Evolutionary conservation across 2,113 vertebrate genomes (phyloP).

Genomic region (Madoqua kirkii): DNA sequence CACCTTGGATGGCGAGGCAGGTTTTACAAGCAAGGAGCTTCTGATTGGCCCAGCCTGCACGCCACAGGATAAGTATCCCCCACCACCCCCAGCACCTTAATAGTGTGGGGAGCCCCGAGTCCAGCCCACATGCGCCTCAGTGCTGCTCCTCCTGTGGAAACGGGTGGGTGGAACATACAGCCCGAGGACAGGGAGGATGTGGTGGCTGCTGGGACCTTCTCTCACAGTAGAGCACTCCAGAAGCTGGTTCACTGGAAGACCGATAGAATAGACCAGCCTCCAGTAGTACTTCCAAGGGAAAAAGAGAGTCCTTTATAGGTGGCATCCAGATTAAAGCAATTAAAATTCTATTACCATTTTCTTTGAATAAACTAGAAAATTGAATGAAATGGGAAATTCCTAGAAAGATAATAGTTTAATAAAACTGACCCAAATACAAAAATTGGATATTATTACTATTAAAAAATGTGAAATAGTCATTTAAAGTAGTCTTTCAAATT

Average conservation of each 20-base stretch:
- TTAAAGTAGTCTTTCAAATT: background rate
- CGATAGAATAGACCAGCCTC: background rate
- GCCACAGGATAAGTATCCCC: background rate
- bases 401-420: background rate
- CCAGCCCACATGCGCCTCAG: background rate
- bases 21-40: background rate
- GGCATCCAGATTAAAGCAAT: background rate
- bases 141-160: background rate
- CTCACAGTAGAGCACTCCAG: background rate
- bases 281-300: background rate
- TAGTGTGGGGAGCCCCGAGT: background rate
- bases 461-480: background rate
- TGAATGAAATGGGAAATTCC: background rate
- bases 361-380: background rate
- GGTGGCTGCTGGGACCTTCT: background rate
- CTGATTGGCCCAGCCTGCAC: background rate
- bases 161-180: background rate
- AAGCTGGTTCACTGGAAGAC: background rate
- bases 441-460: background rate
- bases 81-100: background rate
- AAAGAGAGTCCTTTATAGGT: background rate
- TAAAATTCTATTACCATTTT: background rate
- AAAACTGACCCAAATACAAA: background rate
- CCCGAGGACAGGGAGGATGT: background rate
- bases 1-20: background rate